phyloP scores from a whole-genome alignment of 1,140 invertebrate species.

The Neodiprion fabricii region DNA sequence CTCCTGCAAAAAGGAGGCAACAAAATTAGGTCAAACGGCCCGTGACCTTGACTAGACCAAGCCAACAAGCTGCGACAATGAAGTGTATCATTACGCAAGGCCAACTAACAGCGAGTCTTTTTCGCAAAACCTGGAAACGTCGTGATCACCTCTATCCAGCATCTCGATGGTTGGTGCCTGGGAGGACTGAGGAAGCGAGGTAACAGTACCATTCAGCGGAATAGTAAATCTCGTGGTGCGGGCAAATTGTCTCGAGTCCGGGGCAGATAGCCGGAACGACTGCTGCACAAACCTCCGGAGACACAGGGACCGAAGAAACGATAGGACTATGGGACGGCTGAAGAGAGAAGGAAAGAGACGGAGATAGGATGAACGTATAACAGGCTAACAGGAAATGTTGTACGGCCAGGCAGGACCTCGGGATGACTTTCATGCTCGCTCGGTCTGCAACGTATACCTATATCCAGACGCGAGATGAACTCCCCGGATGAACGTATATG shows the following conservation, averaged over 20 bases:
- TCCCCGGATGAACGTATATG: constrained; percentile 52
- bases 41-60: not conserved
- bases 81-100: not conserved
- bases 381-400: constrained; percentile 52
- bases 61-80: not conserved
- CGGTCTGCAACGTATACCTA: constrained; percentile 25
- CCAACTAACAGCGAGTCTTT: not conserved
- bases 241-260: constrained; percentile 51
- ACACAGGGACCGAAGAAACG: not conserved
- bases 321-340: not conserved
- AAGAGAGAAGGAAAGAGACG: constrained; percentile 16
- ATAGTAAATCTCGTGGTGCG: constrained; percentile 48
- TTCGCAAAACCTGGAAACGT: not conserved
- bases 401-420: constrained; percentile 30
- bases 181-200: constrained; percentile 13
- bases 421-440: constrained; percentile 24
- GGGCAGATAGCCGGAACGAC: constrained; percentile 38
- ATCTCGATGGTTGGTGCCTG: not conserved
- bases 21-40: not conserved
- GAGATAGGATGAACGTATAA: constrained; percentile 33
- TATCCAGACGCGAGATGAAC: constrained; percentile 42
- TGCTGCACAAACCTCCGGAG: not conserved
- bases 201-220: constrained; percentile 28
- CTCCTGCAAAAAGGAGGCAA: not conserved
- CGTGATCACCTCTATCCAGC: constrained; percentile 3